phyloP scores from a whole-genome alignment of 2,797 vertebrate species.

The Rhinichthys osculus region DNA sequence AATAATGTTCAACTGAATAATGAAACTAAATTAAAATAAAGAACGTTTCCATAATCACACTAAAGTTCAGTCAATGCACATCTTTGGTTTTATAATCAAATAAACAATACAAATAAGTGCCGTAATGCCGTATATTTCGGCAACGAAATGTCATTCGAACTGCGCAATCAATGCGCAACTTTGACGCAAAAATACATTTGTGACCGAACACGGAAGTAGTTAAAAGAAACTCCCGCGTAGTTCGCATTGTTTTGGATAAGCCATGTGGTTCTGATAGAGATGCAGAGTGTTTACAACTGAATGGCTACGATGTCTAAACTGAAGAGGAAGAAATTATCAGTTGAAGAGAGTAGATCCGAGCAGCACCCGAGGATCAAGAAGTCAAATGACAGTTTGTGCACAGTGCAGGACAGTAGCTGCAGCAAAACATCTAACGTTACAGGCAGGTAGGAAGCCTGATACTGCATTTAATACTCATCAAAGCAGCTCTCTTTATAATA shows the following conservation, averaged over 20 bases:
- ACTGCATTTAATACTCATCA: background rate
- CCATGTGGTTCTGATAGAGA: background rate
- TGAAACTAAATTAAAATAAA: background rate
- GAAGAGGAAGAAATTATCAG: conserved; percentile 65
- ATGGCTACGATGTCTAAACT: conserved; percentile 68
- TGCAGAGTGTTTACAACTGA: conserved; percentile 62
- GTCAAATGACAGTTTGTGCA: background rate
- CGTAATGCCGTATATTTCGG: background rate
- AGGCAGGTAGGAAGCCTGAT: background rate
- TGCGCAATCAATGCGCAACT: conserved; percentile 38
- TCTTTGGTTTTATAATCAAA: background rate
- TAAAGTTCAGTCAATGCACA: too few relatives aligned
- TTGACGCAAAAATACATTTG: conserved; percentile 12
- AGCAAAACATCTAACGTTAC: background rate
- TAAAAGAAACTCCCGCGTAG: conserved; percentile 24
- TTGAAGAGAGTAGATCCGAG: conserved; percentile 40
- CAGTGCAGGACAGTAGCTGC: background rate
- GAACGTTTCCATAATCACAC: background rate
- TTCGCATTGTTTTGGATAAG: conserved; percentile 6
- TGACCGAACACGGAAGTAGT: conserved; percentile 60
- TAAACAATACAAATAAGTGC: background rate
- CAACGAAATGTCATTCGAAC: background rate
- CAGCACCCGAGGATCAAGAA: background rate
- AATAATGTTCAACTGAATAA: background rate
- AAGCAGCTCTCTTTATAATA: background rate